Evolutionary conservation across 2,797 vertebrate genomes (phyloP), one percentile per base, ranked within the genome.

Genomic region (Typhlichthys eigenmanni): DNA sequence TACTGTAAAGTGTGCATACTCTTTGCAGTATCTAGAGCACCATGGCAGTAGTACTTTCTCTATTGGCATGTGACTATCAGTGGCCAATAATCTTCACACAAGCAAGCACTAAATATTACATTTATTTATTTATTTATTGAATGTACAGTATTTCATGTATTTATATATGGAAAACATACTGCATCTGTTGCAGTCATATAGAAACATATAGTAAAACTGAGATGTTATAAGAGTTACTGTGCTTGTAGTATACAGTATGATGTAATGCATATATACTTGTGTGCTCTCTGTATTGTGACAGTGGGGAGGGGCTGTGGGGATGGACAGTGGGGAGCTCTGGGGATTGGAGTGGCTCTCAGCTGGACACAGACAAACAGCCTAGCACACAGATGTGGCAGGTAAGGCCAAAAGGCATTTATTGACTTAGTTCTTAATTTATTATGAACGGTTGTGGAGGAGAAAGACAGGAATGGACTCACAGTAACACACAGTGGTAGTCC

Each of bases 331-430:
- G 8, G 29, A 29, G 13, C 45, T n/a, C 85, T 32, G 70, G 63
- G 64, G 85, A 87, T 64, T 62, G 77, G 76, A 78, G 79, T 63
- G 75, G 67, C 57, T 69, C 78, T 74, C 86, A 76, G 71, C 71
- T 74, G 73, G 83, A 87, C 58, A 49, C 74, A 60, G 81, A 87
- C 47, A 75, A 85, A 53, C 80, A 71, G 72, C 72, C 67, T 19
- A 62, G 68, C 73, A 74, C 69, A 45, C 85, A 83, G 60, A 84
- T 87, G 76, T 73, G 74, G 70, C 61, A 78, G 85, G 88, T 91
- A 69, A 87, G 86, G 80, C 83, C 79, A 73, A 71, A 81, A 68
- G 24, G 51, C 55, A 29, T 16, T 32, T 12, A 34, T 10, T 17
- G 38, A 43, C 55, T 43, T 43, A 43, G 38, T 43, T 57, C 3